Evolutionary conservation across 2,888 invertebrate species (phyloP).

Genomic region (Heterodera filipjevi): DNA sequence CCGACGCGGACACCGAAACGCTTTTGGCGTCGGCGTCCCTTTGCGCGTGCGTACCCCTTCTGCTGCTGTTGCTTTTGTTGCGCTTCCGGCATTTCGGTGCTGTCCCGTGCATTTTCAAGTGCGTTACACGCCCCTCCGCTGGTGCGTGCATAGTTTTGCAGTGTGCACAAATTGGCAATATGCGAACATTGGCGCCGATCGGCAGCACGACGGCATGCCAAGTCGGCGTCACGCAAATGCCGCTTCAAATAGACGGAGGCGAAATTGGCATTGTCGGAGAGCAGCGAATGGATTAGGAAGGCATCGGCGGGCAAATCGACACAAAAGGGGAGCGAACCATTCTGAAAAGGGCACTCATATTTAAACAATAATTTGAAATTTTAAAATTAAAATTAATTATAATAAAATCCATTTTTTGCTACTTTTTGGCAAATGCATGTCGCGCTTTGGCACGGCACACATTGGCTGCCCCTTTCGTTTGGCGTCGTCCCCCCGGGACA

Average conservation of each 20-base stretch:
- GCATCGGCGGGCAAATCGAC: not conserved
- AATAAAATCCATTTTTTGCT: not conserved
- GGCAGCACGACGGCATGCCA: not conserved
- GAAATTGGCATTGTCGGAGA: constrained; percentile 21
- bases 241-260: constrained; percentile 29
- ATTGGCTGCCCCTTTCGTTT: constrained; percentile 20
- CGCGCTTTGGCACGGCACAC: constrained; percentile 32
- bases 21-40: too few species aligned
- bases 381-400: not conserved
- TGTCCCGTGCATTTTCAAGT: constrained; percentile 1
- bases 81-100: not conserved
- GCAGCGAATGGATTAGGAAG: constrained; percentile 13
- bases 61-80: not conserved
- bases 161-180: constrained; percentile 75
- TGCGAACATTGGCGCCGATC: constrained; percentile 67
- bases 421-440: constrained; percentile 29
- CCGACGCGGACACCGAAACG: too few species aligned
- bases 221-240: constrained; percentile 27
- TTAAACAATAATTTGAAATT: not conserved
- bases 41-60: too few species aligned
- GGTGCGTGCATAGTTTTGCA: constrained; percentile 68
- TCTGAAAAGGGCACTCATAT: not conserved
- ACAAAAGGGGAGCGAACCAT: not conserved
- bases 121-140: constrained; percentile 7
- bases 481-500: constrained; percentile 40